Evolutionary conservation across 2,113 vertebrate genomes (phyloP).

Genomic region (Rhynchomys soricoides): DNA sequence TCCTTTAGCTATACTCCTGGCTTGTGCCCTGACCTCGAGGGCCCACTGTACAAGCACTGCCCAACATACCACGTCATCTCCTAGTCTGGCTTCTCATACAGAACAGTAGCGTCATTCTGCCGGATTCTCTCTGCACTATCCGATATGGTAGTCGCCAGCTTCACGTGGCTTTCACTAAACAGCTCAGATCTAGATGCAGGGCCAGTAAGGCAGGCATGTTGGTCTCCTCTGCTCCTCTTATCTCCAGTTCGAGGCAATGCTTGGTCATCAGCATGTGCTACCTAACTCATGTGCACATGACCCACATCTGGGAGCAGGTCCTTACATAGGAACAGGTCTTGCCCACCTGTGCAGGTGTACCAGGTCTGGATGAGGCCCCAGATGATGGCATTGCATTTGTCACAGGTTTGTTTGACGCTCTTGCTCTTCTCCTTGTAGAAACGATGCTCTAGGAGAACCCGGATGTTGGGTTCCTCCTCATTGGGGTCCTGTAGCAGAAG

Average conservation of each 20-base stretch:
- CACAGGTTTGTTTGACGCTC: slow-evolving; percentile 97
- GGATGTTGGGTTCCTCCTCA: slow-evolving; percentile 95
- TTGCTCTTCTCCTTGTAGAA: slow-evolving; percentile 99
- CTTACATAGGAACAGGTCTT: background rate
- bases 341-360: slow-evolving; percentile 97
- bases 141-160: rapidly evolving
- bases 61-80: background rate
- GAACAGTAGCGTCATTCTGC: too few relatives aligned
- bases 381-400: slow-evolving; percentile 96
- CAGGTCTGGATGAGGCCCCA: slow-evolving; percentile 99
- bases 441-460: slow-evolving; percentile 94
- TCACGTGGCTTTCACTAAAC: background rate
- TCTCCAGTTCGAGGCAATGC: background rate
- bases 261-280: rapidly evolving
- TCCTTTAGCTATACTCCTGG: background rate
- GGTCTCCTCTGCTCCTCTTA: background rate
- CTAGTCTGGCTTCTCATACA: background rate
- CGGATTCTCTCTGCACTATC: background rate
- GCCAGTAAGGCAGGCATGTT: background rate
- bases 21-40: background rate
- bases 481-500: slow-evolving; percentile 90
- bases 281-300: background rate
- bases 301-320: background rate
- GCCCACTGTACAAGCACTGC: background rate
- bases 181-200: background rate